Conservation (phyloP, 2,888 invertebrate genomes). For the Drosophila prolongata region DNA sequence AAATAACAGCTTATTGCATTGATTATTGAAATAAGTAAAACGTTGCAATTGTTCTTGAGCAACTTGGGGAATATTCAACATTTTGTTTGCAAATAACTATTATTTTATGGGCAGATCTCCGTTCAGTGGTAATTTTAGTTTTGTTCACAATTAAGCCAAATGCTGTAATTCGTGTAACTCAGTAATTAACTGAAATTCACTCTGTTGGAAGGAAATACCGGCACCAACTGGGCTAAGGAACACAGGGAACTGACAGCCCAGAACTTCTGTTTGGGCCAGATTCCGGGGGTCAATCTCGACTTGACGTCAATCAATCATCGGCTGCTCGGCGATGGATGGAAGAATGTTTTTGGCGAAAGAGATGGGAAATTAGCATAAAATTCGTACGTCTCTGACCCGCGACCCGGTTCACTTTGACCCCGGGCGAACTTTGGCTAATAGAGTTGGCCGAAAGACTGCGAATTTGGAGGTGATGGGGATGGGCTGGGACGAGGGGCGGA, state of each 20-base stretch:
- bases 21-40: no score
- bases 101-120: no score
- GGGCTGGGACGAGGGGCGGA: not conserved
- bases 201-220: not conserved
- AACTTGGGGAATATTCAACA: no score
- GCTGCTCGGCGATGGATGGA: conserved; percentile 22
- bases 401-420: conserved; percentile 44
- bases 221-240: not conserved
- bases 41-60: no score
- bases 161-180: not conserved
- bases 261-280: conserved; percentile 18
- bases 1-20: no score
- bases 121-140: no score
- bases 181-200: not conserved
- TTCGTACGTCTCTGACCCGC: conserved; percentile 33
- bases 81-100: no score
- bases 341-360: conserved; percentile 38
- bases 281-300: conserved; percentile 1
- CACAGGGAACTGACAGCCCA: not conserved
- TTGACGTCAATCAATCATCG: conserved; percentile 44
- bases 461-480: not conserved
- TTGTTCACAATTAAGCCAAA: no score
- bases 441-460: conserved; percentile 2
- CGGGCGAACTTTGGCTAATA: conserved; percentile 34
- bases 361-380: conserved; percentile 45